Conservation (phyloP, 2,113 vertebrate genomes). For the Hiodon alosoides region DNA sequence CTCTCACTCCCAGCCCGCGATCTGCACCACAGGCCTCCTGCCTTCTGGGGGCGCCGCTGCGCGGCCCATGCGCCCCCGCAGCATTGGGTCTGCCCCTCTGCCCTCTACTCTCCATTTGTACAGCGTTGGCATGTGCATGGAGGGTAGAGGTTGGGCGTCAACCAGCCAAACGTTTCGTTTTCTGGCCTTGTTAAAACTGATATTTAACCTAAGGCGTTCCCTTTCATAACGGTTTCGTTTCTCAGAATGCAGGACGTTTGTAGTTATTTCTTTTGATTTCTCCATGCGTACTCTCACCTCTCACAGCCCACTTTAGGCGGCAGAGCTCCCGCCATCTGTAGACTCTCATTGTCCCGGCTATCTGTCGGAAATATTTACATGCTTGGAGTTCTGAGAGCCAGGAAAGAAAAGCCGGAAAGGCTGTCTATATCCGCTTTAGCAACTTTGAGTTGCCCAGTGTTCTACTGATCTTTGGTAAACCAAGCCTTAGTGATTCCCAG, state of each 20-base stretch:
- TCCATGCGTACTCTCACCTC: no score
- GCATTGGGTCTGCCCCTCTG: constrained; percentile 73
- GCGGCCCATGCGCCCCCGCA: constrained; percentile 61
- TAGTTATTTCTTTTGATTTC: no score
- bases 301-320: no score
- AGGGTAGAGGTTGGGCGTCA: background rate
- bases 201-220: background rate
- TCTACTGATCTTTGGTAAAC: background rate
- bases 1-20: constrained; percentile 72
- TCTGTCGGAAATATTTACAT: background rate
- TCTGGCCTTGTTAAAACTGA: background rate
- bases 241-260: no score
- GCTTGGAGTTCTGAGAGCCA: background rate
- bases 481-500: background rate
- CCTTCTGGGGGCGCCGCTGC: constrained; percentile 65
- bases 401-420: background rate
- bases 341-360: background rate
- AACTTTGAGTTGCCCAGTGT: background rate
- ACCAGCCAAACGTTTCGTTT: background rate
- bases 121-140: constrained; percentile 15
- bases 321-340: background rate
- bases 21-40: constrained; percentile 60
- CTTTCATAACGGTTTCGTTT: no score
- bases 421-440: background rate
- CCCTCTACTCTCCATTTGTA: constrained; percentile 35